Evolutionary conservation across 1,140 invertebrate species (phyloP).

Genomic region (Drosophila sulfurigaster): DNA sequence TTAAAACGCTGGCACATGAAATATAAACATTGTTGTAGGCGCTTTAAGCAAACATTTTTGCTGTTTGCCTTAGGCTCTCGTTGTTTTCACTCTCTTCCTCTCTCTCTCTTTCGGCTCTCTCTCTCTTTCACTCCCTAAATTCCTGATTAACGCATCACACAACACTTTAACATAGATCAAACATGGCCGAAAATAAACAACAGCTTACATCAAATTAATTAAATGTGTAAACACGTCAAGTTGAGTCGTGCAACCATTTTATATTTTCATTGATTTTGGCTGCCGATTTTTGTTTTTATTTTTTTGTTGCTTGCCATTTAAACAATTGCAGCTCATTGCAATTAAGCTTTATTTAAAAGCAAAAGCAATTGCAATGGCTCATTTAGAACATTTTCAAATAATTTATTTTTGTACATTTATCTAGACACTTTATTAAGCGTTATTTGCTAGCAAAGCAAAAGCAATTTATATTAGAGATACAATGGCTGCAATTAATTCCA

Average conservation of each 20-base stretch:
- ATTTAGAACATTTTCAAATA: neutral
- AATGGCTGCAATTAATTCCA: too few relatives aligned
- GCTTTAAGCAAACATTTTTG: conserved; percentile 40
- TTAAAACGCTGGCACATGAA: conserved; percentile 50
- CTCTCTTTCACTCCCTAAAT: neutral
- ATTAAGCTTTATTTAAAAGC: too few relatives aligned
- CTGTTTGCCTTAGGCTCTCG: conserved; percentile 14
- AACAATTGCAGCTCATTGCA: conserved; percentile 3
- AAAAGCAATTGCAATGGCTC: too few relatives aligned
- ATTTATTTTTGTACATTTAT: too few relatives aligned
- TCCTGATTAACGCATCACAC: conserved; percentile 38
- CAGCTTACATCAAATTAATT: conserved; percentile 45
- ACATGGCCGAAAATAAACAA: conserved; percentile 31
- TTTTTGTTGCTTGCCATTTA: neutral
- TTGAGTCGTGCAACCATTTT: conserved; percentile 1
- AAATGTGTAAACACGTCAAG: conserved; percentile 42
- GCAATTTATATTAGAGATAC: neutral
- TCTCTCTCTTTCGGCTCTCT: neutral
- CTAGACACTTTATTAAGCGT: too few relatives aligned
- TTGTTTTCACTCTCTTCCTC: neutral
- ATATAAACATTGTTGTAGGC: conserved; percentile 45
- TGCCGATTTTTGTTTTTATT: neutral
- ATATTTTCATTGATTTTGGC: conserved; percentile 18
- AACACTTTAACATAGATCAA: conserved; percentile 39
- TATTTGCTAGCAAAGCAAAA: neutral